Base-by-base conservation (phyloP, 2,797 vertebrate genomes). In the Balearica regulorum region DNA sequence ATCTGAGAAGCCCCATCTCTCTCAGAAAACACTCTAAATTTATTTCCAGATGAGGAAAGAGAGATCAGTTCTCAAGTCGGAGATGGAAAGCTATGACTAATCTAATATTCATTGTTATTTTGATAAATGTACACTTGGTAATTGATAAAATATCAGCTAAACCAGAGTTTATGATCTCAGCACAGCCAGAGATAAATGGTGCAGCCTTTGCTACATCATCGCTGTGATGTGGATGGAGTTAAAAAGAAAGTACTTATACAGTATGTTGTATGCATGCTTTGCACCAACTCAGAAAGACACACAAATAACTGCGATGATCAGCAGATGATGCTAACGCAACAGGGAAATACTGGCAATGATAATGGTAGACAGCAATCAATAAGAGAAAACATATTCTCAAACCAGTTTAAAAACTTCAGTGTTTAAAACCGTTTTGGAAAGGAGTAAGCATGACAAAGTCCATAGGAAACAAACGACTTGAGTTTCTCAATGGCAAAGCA, bases 41-140 rank as follows among this genome's bases (percentile, higher is more conserved):
- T 87, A 64, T 93, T 79, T 93, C 82, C 51, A 93, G 66, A 78
- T 87, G 65, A 92, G 37, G 60, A 94, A 94, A 90, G 60, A 77
- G 48, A 72, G 60, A 90, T 68, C 71, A 73, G 81, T 93, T 93
- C 62, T 92, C 65, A 90, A 82, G 35, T 73, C 31, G 86, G 49
- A 76, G 70, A 73, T 71, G 41, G 33, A 69, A 91, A 90, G 66
- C 57, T 90, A 77, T 90, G 85, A 93, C 55, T 93, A 95, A 90
- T 86, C 55, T 64, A 94, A 94, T 81, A 90, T 91, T 93, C 65
- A 87, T 92, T 80, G 69, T 93, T 93, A 94, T 95, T 94, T 93
- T 96, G 82, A 95, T 81, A 94, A 96, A 94, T 75, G 84, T 80
- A 83, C 33, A 35, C 17, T 87, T 61, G 58, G 70, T 95, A 97